A percentile compares a stretch with the other conserved stretches of the same genome.
These are phyloP conservation scores for Ophion ventricosus DNA, from an alignment of 2,888 invertebrate genomes.

Conservation along the genomic window DNA sequence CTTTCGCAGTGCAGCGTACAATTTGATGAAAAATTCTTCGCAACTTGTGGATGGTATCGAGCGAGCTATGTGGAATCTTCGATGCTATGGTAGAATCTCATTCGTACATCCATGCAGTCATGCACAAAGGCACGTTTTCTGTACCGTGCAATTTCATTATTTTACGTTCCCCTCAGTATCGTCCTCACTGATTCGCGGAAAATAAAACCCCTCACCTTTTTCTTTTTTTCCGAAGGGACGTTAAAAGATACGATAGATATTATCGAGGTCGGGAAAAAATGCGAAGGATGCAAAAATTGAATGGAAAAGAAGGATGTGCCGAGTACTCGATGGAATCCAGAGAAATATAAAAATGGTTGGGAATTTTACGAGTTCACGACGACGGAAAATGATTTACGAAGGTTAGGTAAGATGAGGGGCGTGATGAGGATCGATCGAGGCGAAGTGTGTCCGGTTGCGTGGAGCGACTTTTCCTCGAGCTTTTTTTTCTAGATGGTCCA, in stretches of 20 bases:
- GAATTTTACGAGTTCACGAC: constrained; percentile 1
- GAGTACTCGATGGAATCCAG: not conserved
- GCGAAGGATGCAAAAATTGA: not conserved
- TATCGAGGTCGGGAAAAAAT: not conserved
- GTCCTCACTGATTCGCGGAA: not conserved
- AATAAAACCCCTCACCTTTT: not conserved
- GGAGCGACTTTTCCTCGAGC: not conserved
- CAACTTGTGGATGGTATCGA: constrained; percentile 20
- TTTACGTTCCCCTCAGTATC: constrained; percentile 1
- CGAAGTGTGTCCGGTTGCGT: not conserved
- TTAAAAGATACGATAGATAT: not conserved
- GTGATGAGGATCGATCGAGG: not conserved
- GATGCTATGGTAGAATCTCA: constrained; percentile 54
- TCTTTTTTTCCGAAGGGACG: not conserved
- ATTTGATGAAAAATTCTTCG: constrained; percentile 63
- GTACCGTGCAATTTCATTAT: constrained; percentile 35
- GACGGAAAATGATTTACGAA: constrained; percentile 11
- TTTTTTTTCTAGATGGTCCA: constrained; percentile 26
- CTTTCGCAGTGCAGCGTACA: constrained; percentile 17
- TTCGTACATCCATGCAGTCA: constrained; percentile 35
- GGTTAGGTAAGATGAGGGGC: not conserved
- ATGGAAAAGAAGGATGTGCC: not conserved
- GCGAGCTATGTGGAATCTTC: constrained; percentile 26
- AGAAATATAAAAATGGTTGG: not conserved
- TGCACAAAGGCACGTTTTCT: constrained; percentile 21